Percentiles rank a stretch among this genome's conserved stretches.
phyloP scores from a whole-genome alignment of 1,140 invertebrate genomes.

The Penaeus vannamei region DNA sequence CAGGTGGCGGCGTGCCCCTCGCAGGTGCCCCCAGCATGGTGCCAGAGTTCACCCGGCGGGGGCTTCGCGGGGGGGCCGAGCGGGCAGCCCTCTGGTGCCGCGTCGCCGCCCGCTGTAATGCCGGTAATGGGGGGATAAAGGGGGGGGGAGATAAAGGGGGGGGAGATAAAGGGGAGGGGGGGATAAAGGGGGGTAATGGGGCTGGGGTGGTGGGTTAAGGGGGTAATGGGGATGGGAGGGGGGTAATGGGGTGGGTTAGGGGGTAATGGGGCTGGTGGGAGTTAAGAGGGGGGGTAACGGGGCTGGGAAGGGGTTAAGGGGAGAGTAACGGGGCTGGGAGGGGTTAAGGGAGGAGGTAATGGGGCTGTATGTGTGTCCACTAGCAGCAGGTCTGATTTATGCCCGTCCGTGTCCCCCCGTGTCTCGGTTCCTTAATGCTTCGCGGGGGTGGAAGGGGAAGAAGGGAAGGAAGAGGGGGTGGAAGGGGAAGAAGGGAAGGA shows the following conservation, averaged over 20 bases:
- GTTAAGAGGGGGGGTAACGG: too few species aligned
- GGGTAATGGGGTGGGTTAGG: background rate
- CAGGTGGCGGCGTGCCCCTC: background rate
- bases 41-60: conserved; percentile 30
- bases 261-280: background rate
- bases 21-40: conserved; percentile 41
- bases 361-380: conserved; percentile 30
- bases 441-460: background rate
- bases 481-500: background rate
- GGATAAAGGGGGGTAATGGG: background rate
- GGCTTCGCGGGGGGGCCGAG: conserved; percentile 40
- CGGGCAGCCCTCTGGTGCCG: conserved; percentile 33
- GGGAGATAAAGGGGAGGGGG: background rate
- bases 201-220: background rate
- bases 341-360: conserved; percentile 31
- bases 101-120: conserved; percentile 42
- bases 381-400: background rate
- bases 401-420: background rate
- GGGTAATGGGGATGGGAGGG: background rate
- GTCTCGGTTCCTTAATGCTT: background rate
- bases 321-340: too few species aligned
- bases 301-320: too few species aligned
- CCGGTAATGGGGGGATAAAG: conserved; percentile 54
- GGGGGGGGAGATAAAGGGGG: background rate
- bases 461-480: background rate